Percentiles rank a stretch among this genome's conserved stretches.
Conservation (phyloP, 2,888 invertebrate species). For the Trachelus tabidus region DNA sequence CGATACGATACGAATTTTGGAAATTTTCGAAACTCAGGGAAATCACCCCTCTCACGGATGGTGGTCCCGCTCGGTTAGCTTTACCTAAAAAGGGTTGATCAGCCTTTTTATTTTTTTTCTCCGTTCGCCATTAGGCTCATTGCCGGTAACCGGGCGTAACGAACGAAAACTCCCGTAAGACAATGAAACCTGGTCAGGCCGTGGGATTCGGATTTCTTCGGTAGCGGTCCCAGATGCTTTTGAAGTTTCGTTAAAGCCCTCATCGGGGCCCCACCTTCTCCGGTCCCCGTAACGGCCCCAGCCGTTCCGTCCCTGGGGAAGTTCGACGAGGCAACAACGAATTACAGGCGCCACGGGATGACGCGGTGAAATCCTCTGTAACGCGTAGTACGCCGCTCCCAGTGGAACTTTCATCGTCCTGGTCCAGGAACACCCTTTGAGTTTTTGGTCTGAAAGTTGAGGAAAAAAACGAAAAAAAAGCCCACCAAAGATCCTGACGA, state of each 20-base stretch:
- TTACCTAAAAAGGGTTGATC: neutral
- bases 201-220: slow-evolving; percentile 44
- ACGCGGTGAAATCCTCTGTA: slow-evolving; percentile 42
- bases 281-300: neutral
- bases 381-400: slow-evolving; percentile 33
- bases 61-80: neutral
- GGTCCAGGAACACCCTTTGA: neutral
- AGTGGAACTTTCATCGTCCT: neutral
- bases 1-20: neutral
- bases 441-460: neutral
- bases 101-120: neutral
- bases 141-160: slow-evolving; percentile 38
- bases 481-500: slow-evolving; percentile 13
- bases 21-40: neutral
- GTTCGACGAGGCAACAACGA: slow-evolving; percentile 23
- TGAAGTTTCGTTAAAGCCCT: slow-evolving; percentile 19
- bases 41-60: neutral
- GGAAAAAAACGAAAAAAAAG: neutral
- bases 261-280: neutral
- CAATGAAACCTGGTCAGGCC: slow-evolving; percentile 24
- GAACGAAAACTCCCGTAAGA: slow-evolving; percentile 22
- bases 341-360: slow-evolving; percentile 56
- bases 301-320: slow-evolving; percentile 2
- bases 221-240: slow-evolving; percentile 15
- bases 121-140: slow-evolving; percentile 6